Evolutionary conservation across 23 tunicate genomes (phyloP), one percentile per base, ranked within the genome.

Genomic region (Ascidia mentula): DNA sequence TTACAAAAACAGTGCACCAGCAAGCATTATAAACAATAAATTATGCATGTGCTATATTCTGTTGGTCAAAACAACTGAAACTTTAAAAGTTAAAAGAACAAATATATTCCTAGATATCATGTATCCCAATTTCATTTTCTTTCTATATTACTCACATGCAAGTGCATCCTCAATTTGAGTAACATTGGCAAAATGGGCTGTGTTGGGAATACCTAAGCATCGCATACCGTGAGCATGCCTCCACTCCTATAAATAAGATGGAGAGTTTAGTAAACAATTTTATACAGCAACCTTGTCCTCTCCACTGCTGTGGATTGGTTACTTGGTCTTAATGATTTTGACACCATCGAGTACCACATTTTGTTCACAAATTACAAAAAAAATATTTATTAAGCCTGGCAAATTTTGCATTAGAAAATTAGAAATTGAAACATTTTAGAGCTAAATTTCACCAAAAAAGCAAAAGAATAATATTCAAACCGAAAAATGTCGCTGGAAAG

Each of bases 101-200:
- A n/a, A n/a, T n/a, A n/a, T n/a, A n/a, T n/a, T n/a, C n/a, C n/a
- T n/a, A n/a, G n/a, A n/a, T n/a, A n/a, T n/a, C n/a, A n/a, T n/a
- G n/a, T n/a, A n/a, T n/a, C n/a, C n/a, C n/a, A n/a, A n/a, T n/a
- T n/a, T n/a, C n/a, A n/a, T n/a, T n/a, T n/a, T n/a, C n/a, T n/a
- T n/a, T n/a, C n/a, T n/a, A n/a, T 42, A 42, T 3, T 0, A 82
- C 94, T 89, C 59, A 89, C 87, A 83, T 4, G 99, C 96, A 82
- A 95, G 77, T 12, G 99, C 99, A 71, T 95, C 99, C 71, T 95
- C 96, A 18, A 95, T 95, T 45, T 95, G 90, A 8, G 99, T 95
- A n/a, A 95, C 99, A 59, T 95, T 95, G 33, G 99, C 99, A 82
- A 95, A 95, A 70, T 95, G 99, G 75, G 99, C 99, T 61, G 99